Evolutionary conservation across 2,888 invertebrate species (phyloP), one percentile per base, ranked within the genome.

Genomic region (Phyto melanocephala): DNA sequence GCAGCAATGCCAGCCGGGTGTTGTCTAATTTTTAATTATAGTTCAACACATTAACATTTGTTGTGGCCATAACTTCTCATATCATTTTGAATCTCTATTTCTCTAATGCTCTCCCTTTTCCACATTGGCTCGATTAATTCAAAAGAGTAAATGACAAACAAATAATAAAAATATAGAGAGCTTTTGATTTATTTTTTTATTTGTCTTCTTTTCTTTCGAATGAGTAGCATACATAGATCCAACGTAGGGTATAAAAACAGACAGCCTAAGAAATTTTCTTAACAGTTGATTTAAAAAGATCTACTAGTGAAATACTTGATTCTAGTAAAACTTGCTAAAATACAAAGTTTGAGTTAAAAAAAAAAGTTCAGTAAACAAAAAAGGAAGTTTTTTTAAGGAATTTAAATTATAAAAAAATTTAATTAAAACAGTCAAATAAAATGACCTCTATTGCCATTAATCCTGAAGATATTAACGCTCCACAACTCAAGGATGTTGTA

Each of bases 401-500:
- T n/a, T n/a, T n/a, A n/a, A n/a, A n/a, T 24, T 17, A 35, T 35
- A 42, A 47, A 62, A 35, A 5, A 47, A 47, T 20, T n/a, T 24
- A 40, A 15, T 17, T 33, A n/a, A 22, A 2, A 50, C 56, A 62
- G 20, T 56, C 13, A 17, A 37, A 58, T 8, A 87, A 84, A 76
- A 89, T 89, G 89, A 87, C 89, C 45, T 87, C 89, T 58, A 86
- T 89, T 75, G 86, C 87, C n/a, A 90, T 89, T 70, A 86, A 85
- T 58, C 84, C 84, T 75, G 84, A 87, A 75, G 87, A 87, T 62
- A 85, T 87, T 40, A 75, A 86, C 52, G 86, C 84, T 60, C 88
- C 89, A 81, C 87, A 88, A 22, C 84, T 89, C 42, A 89, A 89
- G 86, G 89, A 89, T 86, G 84, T 87, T 85, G 89, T 89, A 87